Evolutionary conservation across 1,140 invertebrate genomes (phyloP), one percentile per base, ranked within the genome.

Genomic region (Carposina sasakii): DNA sequence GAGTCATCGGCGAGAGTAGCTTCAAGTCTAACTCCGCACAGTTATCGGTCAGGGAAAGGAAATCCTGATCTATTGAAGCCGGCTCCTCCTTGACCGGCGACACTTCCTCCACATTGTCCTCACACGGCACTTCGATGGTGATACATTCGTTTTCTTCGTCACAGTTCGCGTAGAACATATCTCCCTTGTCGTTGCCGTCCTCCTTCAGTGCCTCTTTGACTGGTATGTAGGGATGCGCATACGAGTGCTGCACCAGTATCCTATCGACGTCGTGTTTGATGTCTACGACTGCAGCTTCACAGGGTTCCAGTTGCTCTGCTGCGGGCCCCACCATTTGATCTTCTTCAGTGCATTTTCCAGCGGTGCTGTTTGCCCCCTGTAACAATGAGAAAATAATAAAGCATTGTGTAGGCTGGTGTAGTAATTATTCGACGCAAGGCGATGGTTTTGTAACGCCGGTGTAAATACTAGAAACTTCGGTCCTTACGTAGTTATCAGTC

Each of bases 301-400:
- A 52, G 92, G 92, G 70, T 93, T 93, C 93, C 92, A 94, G 63
- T 82, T 90, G 78, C 89, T 92, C 78, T 93, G 92, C 68, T 92
- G 91, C 39, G 89, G 89, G 19, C 92, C 91, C 93, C 92, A 94
- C 92, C 92, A 94, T 57, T 91, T 86, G 47, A 79, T 57, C 24
- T 79, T 66, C 61, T 82, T 79, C 33, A 82, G 57, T 17, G 58
- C 72, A 69, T 65, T 72, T 60, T 81, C 71, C 39, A 81, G 63
- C 41, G 63, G 69, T 36, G 64, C 70, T 22, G 67, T 57, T 58
- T 81, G 71, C 13, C 63, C 72, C 64, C 76, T 85, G 48, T 21
- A 57, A 56, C 52, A 63, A 54, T 28, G 34, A 54, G 49, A 26
- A 43, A 26, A 46, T 5, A 46, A 30, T 37, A 44, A 42, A 23